Conservation (phyloP, 2,888 invertebrate species). For the Electrophaes corylata region DNA sequence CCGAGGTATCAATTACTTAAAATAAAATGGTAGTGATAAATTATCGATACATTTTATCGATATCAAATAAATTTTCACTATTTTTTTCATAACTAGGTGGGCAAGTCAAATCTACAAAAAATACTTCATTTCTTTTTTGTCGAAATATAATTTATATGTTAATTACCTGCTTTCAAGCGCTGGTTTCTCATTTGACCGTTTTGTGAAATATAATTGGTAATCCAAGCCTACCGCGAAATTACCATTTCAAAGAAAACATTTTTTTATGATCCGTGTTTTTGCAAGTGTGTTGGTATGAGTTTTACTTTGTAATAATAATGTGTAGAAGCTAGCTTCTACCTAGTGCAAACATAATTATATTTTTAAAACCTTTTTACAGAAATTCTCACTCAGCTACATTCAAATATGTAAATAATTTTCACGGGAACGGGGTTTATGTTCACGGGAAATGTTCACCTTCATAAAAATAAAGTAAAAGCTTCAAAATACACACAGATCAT, state of each 20-base stretch:
- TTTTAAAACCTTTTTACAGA: not conserved
- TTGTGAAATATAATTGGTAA: conserved; percentile 34
- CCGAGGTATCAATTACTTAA: not conserved
- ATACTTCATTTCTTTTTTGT: not conserved
- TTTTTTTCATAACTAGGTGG: not conserved
- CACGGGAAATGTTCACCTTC: no score
- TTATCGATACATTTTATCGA: conserved; percentile 14
- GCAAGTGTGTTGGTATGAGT: conserved; percentile 6
- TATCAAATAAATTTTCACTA: not conserved
- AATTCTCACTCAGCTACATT: no score
- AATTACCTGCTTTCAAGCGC: conserved; percentile 8
- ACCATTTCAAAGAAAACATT: conserved; percentile 40
- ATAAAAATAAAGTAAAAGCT: no score
- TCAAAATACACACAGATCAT: no score
- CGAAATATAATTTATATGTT: conserved; percentile 14
- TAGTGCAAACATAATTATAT: not conserved
- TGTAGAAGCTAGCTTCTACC: not conserved
- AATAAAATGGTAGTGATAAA: conserved; percentile 1
- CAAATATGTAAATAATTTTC: no score
- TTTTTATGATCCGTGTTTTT: conserved; percentile 26
- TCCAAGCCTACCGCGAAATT: conserved; percentile 31
- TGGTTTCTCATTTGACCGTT: conserved; percentile 23
- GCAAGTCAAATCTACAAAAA: not conserved
- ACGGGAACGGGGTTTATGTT: no score
- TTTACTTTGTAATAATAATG: not conserved